Conservation (phyloP, 2,113 vertebrate species). For the Neolamprologus fasciatus region DNA sequence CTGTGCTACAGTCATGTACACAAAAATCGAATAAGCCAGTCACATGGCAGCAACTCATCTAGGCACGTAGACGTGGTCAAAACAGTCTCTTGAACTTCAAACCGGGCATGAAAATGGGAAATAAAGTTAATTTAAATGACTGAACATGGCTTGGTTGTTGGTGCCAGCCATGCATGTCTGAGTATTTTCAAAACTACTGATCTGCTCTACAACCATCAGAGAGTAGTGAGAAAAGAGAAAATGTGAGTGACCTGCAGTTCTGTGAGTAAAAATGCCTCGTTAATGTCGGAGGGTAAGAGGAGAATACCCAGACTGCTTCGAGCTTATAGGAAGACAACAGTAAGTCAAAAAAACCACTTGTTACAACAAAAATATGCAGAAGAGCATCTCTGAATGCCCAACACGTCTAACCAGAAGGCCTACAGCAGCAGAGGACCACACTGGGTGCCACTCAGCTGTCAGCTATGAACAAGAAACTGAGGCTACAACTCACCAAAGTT, state of each 20-base stretch:
- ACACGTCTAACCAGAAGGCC: background rate
- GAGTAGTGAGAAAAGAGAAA: background rate
- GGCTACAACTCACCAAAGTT: background rate
- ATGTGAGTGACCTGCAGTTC: background rate
- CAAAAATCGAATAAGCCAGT: background rate
- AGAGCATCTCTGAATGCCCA: background rate
- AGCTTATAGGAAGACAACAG: background rate
- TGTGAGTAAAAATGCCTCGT: background rate
- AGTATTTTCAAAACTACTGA: background rate
- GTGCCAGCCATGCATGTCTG: background rate
- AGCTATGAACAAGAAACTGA: background rate
- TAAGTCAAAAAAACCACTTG: accelerated
- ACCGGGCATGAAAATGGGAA: background rate
- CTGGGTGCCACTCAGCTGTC: background rate
- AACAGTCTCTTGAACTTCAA: background rate
- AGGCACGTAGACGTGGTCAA: background rate
- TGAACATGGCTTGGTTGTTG: background rate
- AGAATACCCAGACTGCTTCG: background rate
- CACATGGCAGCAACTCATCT: background rate
- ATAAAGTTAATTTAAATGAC: background rate
- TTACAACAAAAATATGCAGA: background rate
- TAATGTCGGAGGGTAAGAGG: background rate
- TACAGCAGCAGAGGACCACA: background rate
- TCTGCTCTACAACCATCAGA: background rate
- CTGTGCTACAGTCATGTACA: background rate